These are phyloP conservation scores for Nothobranchius furzeri DNA, from an alignment of 2,113 vertebrate species.

Conservation along the genomic window DNA sequence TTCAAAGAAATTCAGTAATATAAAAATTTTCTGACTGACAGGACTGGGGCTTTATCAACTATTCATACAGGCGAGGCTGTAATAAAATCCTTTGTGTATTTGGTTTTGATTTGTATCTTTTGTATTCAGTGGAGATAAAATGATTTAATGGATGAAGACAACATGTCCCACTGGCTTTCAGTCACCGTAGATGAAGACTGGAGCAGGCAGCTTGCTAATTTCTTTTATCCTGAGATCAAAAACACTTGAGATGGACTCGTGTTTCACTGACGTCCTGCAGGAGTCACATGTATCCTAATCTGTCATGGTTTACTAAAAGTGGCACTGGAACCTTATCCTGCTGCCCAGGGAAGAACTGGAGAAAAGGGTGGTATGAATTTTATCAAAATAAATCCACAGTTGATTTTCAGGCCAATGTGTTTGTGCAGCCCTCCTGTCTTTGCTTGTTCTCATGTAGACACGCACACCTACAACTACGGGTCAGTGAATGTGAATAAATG, in stretches of 20 bases:
- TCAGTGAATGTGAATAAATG: slow-evolving; percentile 9
- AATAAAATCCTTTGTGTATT: slow-evolving; percentile 1
- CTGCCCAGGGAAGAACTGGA: background rate
- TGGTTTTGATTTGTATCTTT: slow-evolving; percentile 6
- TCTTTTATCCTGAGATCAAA: slow-evolving; percentile 45
- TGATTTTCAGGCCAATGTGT: slow-evolving; percentile 32
- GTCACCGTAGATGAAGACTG: slow-evolving; percentile 31
- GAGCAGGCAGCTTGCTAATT: slow-evolving; percentile 37
- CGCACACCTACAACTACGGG: slow-evolving; percentile 5
- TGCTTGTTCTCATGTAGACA: background rate
- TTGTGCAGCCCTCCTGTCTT: background rate
- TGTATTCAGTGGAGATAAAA: background rate
- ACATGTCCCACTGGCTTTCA: slow-evolving; percentile 38
- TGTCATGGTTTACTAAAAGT: slow-evolving; percentile 13
- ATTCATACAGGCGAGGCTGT: slow-evolving; percentile 6
- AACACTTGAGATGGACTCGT: slow-evolving; percentile 14
- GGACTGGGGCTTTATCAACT: slow-evolving; percentile 5
- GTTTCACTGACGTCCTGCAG: slow-evolving; percentile 5
- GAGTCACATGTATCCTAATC: slow-evolving; percentile 12
- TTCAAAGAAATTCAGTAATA: background rate
- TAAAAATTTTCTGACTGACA: background rate
- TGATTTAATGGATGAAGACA: slow-evolving; percentile 54
- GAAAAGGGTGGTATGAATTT: background rate
- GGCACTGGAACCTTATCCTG: background rate
- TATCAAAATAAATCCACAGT: slow-evolving; percentile 23